Percentiles rank a stretch among this genome's conserved stretches.
phyloP scores from a whole-genome alignment of 2,888 invertebrate species.

The Esperia sulphurella region DNA sequence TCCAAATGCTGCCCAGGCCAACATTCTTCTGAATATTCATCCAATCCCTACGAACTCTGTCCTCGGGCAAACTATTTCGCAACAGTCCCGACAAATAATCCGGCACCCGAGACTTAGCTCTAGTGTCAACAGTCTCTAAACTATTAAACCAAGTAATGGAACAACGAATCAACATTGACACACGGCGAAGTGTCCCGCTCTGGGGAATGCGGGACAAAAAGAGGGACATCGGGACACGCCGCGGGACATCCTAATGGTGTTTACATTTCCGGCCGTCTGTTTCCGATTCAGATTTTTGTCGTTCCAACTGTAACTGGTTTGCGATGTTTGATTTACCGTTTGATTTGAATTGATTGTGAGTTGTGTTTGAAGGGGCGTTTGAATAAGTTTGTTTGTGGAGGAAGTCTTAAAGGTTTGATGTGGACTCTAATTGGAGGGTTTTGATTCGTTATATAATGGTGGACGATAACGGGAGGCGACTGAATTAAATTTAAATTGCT shows the following conservation, averaged over 20 bases:
- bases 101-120: conserved; percentile 7
- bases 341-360: neutral
- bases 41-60: too few species aligned
- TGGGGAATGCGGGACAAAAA: neutral
- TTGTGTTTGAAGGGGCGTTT: too few species aligned
- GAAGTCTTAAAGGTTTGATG: too few species aligned
- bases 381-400: too few species aligned
- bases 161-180: conserved; percentile 13
- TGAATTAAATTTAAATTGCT: too few species aligned
- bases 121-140: conserved; percentile 9
- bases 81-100: conserved; percentile 1
- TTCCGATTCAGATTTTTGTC: neutral
- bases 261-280: neutral
- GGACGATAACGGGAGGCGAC: too few species aligned
- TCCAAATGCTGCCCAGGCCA: too few species aligned
- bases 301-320: too few species aligned
- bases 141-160: conserved; percentile 11
- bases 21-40: too few species aligned
- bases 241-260: neutral
- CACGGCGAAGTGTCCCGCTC: neutral
- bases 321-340: neutral
- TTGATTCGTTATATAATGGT: too few species aligned
- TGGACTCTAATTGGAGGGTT: too few species aligned
- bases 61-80: neutral
- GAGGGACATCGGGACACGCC: neutral